These are phyloP conservation scores for Drosophila micromelanica DNA, from an alignment of 1,140 invertebrate species.

Conservation along the genomic window DNA sequence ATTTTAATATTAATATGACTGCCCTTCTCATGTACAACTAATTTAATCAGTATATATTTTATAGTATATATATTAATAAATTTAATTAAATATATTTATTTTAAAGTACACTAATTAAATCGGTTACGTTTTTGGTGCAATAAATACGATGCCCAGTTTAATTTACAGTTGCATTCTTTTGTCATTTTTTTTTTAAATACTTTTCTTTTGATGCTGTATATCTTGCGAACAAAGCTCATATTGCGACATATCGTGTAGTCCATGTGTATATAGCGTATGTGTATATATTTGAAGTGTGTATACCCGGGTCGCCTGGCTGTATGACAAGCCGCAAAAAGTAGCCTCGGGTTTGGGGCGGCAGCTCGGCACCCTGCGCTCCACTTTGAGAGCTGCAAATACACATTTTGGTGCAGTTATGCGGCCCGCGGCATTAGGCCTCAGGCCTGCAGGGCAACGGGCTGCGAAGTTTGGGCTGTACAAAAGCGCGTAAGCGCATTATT, in stretches of 20 bases:
- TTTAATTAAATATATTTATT: too few species aligned
- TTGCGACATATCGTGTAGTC: slow-evolving; percentile 25
- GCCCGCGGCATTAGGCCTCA: not conserved
- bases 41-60: too few species aligned
- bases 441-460: not conserved
- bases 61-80: too few species aligned
- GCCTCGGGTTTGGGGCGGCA: slow-evolving; percentile 12
- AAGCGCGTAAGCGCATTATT: slow-evolving; percentile 75
- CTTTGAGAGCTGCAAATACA: slow-evolving; percentile 17
- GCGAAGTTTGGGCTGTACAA: slow-evolving; percentile 44
- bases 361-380: slow-evolving; percentile 5
- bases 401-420: slow-evolving; percentile 41
- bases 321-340: slow-evolving; percentile 41
- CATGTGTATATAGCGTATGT: slow-evolving; percentile 9
- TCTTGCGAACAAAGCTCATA: slow-evolving; percentile 1
- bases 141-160: not conserved
- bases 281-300: not conserved
- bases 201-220: not conserved
- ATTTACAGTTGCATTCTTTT: not conserved
- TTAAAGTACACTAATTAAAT: not conserved
- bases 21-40: too few species aligned
- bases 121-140: not conserved
- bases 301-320: slow-evolving; percentile 10
- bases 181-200: not conserved
- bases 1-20: too few species aligned